phyloP scores from a whole-genome alignment of 2,797 vertebrate genomes.

The Molossus alvarezi region DNA sequence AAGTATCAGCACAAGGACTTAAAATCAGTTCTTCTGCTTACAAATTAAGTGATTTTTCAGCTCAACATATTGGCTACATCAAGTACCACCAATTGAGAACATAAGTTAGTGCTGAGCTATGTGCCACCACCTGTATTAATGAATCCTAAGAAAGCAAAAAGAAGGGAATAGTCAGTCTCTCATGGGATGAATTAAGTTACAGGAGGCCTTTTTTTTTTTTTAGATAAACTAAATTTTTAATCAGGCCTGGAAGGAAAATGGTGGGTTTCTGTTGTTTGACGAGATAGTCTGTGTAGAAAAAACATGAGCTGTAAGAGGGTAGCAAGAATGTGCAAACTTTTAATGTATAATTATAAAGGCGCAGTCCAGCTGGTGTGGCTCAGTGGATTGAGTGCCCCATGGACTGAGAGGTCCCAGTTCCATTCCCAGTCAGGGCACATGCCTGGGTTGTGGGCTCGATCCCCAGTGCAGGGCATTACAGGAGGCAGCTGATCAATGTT shows the following conservation, averaged over 20 bases:
- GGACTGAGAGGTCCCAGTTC: no score
- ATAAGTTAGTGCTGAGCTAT: neutral
- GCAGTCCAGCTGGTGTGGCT: neutral
- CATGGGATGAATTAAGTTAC: slow-evolving; percentile 24
- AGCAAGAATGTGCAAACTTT: slow-evolving; percentile 1
- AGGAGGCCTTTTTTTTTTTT: slow-evolving; percentile 21
- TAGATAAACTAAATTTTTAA: slow-evolving; percentile 52
- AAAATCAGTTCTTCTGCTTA: slow-evolving; percentile 2
- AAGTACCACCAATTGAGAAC: neutral
- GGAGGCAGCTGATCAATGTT: no score
- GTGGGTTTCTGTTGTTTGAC: neutral
- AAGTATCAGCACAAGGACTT: neutral
- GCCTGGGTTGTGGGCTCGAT: no score
- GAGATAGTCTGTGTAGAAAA: slow-evolving; percentile 5
- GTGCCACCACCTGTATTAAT: neutral
- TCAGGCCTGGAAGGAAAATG: neutral
- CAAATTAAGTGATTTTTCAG: neutral
- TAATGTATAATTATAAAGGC: neutral
- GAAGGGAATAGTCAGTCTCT: neutral
- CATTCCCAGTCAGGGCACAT: no score
- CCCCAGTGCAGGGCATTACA: no score
- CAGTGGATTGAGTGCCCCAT: no score
- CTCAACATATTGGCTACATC: neutral
- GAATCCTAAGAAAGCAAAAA: neutral
- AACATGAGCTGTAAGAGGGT: neutral